phyloP scores from a whole-genome alignment of 2,797 vertebrate species.

The Pelodytes ibericus region DNA sequence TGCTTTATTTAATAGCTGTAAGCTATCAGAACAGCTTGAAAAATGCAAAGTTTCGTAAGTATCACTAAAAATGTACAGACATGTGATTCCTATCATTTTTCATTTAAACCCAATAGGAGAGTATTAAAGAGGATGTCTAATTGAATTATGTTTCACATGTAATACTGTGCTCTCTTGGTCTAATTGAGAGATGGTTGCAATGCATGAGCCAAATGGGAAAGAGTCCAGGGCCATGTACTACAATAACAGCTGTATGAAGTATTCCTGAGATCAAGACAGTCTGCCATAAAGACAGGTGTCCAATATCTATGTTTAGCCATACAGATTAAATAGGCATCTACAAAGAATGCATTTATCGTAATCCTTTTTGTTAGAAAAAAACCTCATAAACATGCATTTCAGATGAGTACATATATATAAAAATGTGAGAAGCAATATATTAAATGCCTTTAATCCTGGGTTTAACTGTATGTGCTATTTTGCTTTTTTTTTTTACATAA shows the following conservation, averaged over 20 bases:
- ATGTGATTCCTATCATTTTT: background rate
- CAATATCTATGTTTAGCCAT: conserved; percentile 68
- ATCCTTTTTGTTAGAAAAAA: conserved; percentile 63
- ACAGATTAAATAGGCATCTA: conserved; percentile 68
- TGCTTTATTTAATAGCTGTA: no score
- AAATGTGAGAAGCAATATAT: conserved; percentile 50
- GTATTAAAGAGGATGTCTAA: conserved; percentile 50
- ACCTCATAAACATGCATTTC: conserved; percentile 52
- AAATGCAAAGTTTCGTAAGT: no score
- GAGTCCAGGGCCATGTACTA: conserved; percentile 64
- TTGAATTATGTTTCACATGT: conserved; percentile 67
- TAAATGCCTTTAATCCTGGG: no score
- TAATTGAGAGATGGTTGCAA: conserved; percentile 60
- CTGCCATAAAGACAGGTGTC: conserved; percentile 70
- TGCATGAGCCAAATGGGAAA: conserved; percentile 66
- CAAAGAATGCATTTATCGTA: conserved; percentile 68
- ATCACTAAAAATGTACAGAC: no score
- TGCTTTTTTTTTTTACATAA: no score
- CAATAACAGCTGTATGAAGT: conserved; percentile 67
- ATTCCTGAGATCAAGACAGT: conserved; percentile 66
- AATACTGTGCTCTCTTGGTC: conserved; percentile 59
- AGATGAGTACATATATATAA: conserved; percentile 57
- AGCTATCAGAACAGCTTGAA: no score
- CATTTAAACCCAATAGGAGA: background rate
- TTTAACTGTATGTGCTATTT: no score